Base-by-base conservation (phyloP, 1,140 invertebrate species). In the Drosophila bocki region DNA sequence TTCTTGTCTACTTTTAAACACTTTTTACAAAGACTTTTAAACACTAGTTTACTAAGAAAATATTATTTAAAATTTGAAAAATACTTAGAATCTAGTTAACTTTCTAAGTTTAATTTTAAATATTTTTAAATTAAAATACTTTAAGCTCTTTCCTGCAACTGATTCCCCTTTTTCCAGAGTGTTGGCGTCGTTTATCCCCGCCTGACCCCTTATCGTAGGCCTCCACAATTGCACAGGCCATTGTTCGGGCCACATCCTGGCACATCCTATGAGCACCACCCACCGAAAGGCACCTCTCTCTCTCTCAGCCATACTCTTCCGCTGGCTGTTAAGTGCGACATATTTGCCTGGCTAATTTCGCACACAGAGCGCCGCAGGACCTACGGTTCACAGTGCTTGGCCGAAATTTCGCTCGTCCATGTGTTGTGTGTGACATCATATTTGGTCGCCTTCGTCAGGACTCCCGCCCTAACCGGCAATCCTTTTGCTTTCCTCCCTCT, bases 331-430 rank as follows among this genome's bases (percentile, higher is more conserved):
- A 90, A 90, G 85, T 90, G 85, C 85, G 81, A 90, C 85, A 90
- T 85, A 90, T 90, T 90, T 90, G 85, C 81, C 85, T 82, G 85
- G 75, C 85, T 90, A 90, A 88, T 88, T 88, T 81, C 70, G 56
- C 69, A 64, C 62, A 80, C 57, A 74, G 56, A 61, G 51, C 45
- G 64, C 70, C 69, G 71, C 78, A 68, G 85, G 85, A 90, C 78
- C 59, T 76, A 68, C 75, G 78, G 74, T 76, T 83, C 76, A 80
- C 65, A 79, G 67, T 87, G 53, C 80, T 61, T 32, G 56, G 41
- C 62, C 62, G 19, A 65, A 65, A 44, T 35, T 44, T 56, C 35
- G 35, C 53, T 56, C 3, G 35, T 1, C 35, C 35, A 15, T 56
- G 53, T 56, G 53, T 22, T 56, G 53, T 26, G 53, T 56, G 35